Percentiles rank a stretch among this genome's conserved stretches.
Conservation (phyloP, 2,797 vertebrate species). For the Merluccius polli region DNA sequence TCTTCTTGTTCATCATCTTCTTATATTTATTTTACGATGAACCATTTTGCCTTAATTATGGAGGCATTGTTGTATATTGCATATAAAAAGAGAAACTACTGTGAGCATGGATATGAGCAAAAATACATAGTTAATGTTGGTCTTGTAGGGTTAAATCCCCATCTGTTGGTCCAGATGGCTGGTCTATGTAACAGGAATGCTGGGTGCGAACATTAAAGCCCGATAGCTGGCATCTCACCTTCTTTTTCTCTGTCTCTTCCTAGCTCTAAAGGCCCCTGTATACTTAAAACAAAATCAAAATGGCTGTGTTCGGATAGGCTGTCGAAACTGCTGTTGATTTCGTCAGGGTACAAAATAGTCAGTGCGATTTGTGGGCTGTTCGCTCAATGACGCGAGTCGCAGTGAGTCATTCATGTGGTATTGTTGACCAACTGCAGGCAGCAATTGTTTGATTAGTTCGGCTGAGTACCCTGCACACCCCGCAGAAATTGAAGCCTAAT, state of each 20-base stretch:
- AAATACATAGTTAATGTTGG: not conserved
- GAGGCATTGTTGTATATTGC: not conserved
- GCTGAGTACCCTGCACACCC: not conserved
- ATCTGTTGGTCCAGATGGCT: conserved; percentile 70
- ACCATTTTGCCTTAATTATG: not conserved
- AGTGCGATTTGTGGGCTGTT: not conserved
- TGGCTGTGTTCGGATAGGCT: not conserved
- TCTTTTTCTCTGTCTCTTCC: conserved; percentile 32
- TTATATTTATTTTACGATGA: too few species aligned
- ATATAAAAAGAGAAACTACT: not conserved
- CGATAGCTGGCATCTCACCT: conserved; percentile 49
- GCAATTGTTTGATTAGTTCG: not conserved
- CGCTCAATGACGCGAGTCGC: not conserved
- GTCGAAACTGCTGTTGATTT: not conserved
- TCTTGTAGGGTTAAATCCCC: conserved; percentile 46
- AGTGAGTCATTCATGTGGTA: not conserved
- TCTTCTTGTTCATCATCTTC: too few species aligned
- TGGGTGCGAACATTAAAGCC: conserved; percentile 34
- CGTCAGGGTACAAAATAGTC: not conserved
- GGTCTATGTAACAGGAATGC: conserved; percentile 44
- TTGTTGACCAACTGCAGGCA: not conserved
- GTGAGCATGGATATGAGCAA: not conserved
- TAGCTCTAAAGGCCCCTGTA: conserved; percentile 20
- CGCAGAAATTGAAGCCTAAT: not conserved
- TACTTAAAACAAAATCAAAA: not conserved